These are phyloP conservation scores for Trichonephila clavipes DNA, from an alignment of 1,140 invertebrate genomes.

Conservation along the genomic window DNA sequence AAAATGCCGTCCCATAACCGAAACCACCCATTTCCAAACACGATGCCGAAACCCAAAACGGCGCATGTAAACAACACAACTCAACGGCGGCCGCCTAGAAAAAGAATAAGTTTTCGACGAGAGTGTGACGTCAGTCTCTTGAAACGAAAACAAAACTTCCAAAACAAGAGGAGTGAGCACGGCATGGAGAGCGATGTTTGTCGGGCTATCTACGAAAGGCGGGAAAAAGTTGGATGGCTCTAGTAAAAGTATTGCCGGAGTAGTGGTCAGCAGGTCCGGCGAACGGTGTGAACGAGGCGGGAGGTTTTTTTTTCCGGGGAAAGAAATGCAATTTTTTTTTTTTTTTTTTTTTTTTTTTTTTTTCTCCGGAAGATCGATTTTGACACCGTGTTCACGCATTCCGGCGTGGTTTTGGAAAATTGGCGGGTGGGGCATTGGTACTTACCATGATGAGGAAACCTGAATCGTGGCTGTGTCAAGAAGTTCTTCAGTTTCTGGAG, in stretches of 20 bases:
- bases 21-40: not conserved
- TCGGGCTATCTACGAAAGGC: not conserved
- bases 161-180: not conserved
- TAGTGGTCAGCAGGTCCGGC: not conserved
- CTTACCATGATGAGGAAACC: slow-evolving; percentile 77
- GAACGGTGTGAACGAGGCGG: not conserved
- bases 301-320: not conserved
- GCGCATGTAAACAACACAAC: slow-evolving; percentile 39
- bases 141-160: slow-evolving; percentile 46
- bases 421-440: not conserved
- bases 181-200: not conserved
- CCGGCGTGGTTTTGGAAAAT: not conserved
- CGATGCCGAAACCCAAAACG: not conserved
- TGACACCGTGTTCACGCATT: not conserved
- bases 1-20: not conserved
- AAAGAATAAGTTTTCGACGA: slow-evolving; percentile 29
- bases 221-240: not conserved
- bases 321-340: not conserved
- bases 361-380: not conserved
- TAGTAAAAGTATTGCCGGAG: no score
- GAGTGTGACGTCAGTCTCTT: slow-evolving; percentile 14
- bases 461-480: slow-evolving; percentile 78
- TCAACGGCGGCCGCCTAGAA: not conserved
- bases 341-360: no score
- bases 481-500: slow-evolving; percentile 79